Evolutionary conservation across 2,888 invertebrate genomes (phyloP).

Genomic region (Pyrgus malvae): DNA sequence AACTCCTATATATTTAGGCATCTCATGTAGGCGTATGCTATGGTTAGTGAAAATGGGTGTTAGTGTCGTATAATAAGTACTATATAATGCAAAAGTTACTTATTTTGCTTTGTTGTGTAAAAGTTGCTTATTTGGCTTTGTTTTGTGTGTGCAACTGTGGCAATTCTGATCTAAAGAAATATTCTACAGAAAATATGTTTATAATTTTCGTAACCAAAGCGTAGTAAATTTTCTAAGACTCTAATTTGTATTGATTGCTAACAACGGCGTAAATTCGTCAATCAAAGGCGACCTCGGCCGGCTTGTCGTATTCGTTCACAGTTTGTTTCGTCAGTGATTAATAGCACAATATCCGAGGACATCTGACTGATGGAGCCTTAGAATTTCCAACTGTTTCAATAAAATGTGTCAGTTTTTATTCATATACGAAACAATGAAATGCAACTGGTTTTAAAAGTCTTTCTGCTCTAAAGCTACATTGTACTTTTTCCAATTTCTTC

Average conservation of each 20-base stretch:
- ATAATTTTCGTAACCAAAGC: neutral
- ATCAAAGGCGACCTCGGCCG: conserved; percentile 37
- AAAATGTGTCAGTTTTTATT: too few species aligned
- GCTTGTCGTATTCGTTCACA: conserved; percentile 64
- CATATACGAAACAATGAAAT: too few species aligned
- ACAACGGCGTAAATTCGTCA: conserved; percentile 25
- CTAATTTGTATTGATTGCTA: neutral
- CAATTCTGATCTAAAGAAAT: neutral
- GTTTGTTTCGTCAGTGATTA: conserved; percentile 68
- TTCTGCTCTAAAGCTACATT: too few species aligned
- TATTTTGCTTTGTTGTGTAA: too few species aligned
- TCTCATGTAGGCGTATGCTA: too few species aligned
- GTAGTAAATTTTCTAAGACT: neutral
- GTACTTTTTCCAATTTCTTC: too few species aligned
- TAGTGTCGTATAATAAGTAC: too few species aligned
- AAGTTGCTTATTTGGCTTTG: too few species aligned
- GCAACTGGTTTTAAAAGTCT: too few species aligned
- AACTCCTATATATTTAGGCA: too few species aligned
- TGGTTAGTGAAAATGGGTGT: too few species aligned
- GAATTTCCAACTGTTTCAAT: conserved; percentile 3
- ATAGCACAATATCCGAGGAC: conserved; percentile 37
- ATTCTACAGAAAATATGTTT: neutral
- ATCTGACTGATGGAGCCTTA: conserved; percentile 7
- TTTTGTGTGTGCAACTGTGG: neutral
- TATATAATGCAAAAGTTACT: too few species aligned